Evolutionary conservation across 2,797 vertebrate species (phyloP).

Genomic region (Hypotaenidia philippensis): DNA sequence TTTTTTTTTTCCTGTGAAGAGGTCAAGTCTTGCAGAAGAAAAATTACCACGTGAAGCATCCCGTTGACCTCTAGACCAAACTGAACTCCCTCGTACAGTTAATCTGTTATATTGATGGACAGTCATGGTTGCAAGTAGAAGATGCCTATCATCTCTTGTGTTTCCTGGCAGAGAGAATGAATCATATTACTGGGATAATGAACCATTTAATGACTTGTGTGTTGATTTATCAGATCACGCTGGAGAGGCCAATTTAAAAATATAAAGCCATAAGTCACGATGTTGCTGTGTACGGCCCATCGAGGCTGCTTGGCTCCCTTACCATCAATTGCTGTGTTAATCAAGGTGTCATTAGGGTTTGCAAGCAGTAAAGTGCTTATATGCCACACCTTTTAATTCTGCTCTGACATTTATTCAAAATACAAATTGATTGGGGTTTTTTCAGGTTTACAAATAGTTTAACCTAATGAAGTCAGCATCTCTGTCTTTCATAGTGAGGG

Average conservation of each 20-base stretch:
- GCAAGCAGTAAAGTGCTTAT: background rate
- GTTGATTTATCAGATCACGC: slow-evolving; percentile 87
- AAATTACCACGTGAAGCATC: slow-evolving; percentile 9
- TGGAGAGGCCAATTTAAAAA: slow-evolving; percentile 82
- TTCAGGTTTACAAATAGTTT: background rate
- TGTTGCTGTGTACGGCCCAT: slow-evolving; percentile 3
- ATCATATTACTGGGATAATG: slow-evolving; percentile 86
- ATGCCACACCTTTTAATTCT: slow-evolving; percentile 10
- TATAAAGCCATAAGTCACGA: slow-evolving; percentile 79
- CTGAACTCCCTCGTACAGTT: slow-evolving; percentile 48
- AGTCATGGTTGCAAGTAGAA: slow-evolving; percentile 36
- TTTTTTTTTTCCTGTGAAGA: background rate
- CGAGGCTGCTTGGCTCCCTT: background rate
- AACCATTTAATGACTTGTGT: slow-evolving; percentile 85
- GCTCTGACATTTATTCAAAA: slow-evolving; percentile 18
- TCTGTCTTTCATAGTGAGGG: background rate
- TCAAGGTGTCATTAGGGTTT: slow-evolving; percentile 38
- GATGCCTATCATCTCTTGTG: slow-evolving; percentile 57
- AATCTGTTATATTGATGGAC: slow-evolving; percentile 75
- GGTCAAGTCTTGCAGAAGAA: slow-evolving; percentile 46
- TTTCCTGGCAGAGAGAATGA: slow-evolving; percentile 78
- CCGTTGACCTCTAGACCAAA: slow-evolving; percentile 67
- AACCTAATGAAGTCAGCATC: background rate
- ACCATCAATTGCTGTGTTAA: slow-evolving; percentile 54
- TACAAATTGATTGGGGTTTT: background rate